These are phyloP conservation scores for Haliclona indistincta DNA, from an alignment of 37 sponge, comb jelly and placozoan genomes.

Conservation along the genomic window DNA sequence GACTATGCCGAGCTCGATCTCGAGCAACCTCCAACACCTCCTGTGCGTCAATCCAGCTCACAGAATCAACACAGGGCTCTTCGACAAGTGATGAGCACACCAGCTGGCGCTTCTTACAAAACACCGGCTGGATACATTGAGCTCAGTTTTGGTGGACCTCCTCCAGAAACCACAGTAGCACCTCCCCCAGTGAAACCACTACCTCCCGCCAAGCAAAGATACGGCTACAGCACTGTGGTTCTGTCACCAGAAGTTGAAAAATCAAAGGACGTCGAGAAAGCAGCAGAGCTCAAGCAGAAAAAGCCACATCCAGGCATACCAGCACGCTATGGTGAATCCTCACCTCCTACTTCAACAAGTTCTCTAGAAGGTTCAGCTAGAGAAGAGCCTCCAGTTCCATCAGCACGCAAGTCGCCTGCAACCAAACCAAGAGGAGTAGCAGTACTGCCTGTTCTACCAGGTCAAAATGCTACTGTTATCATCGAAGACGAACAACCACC, in stretches of 20 bases:
- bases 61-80: too few species aligned
- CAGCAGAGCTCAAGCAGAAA: background rate
- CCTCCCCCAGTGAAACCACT: background rate
- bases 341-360: background rate
- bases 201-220: background rate
- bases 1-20: too few species aligned
- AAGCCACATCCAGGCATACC: background rate
- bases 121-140: background rate
- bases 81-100: too few species aligned
- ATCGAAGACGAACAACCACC: too few species aligned
- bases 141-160: background rate
- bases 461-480: too few species aligned
- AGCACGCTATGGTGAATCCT: background rate
- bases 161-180: too few species aligned
- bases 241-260: background rate
- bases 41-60: too few species aligned
- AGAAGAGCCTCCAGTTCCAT: background rate
- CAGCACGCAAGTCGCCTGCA: too few species aligned
- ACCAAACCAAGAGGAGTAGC: too few species aligned
- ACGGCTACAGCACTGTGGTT: background rate
- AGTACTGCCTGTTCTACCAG: too few species aligned
- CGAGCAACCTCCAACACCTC: too few species aligned
- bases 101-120: background rate
- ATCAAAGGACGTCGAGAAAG: slow-evolving; percentile 1
- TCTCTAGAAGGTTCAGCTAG: too few species aligned